Evolutionary conservation across 2,888 invertebrate species (phyloP), one percentile per base, ranked within the genome.

Genomic region (Hetaerina titia): DNA sequence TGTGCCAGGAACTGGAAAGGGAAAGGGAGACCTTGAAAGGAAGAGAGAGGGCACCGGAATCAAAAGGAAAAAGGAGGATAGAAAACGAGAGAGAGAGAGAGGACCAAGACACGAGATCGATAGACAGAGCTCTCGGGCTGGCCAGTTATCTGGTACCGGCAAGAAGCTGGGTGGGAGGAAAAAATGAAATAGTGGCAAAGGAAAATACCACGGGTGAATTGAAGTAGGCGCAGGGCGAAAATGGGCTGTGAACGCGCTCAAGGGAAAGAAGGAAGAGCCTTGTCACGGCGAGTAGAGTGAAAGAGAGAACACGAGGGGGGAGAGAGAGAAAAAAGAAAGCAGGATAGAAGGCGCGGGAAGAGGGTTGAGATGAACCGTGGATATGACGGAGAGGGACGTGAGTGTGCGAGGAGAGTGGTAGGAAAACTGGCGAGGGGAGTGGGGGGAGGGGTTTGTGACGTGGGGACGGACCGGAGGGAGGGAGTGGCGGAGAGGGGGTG

Each of bases 131-230:
- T 17, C 60, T 60, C 60, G 13, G 58, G 58, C 89, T 89, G 57
- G 57, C 89, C 15, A 57, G 19, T 58, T 45, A 57, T 89, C 57
- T 89, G 45, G 89, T 89, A 89, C 57, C 89, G 89, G n/a, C 58
- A 13, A 57, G 58, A 89, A 89, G 90, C 22, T 58, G 60, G 90
- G 60, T 2, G n/a, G 90, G 7, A 88, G 45, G 19, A 13, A 19
- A 88, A 56, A 19, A 45, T 88, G 87, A 88, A 88, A 88, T 11
- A 11, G 31, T 31, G 87, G 56, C 87, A 45, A 88, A 45, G 45
- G 56, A 56, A 88, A 19, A 15, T 13, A 19, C 17, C 19, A 22
- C 56, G 87, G 31, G n/a, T 13, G 81, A 81, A 31, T 25, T n/a
- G 22, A n/a, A 31, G 11, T 13, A 81, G 81, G 81, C 25, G 57